Base-by-base conservation (phyloP, 1,140 invertebrate genomes). In the Caenorhabditis tropicalis region DNA sequence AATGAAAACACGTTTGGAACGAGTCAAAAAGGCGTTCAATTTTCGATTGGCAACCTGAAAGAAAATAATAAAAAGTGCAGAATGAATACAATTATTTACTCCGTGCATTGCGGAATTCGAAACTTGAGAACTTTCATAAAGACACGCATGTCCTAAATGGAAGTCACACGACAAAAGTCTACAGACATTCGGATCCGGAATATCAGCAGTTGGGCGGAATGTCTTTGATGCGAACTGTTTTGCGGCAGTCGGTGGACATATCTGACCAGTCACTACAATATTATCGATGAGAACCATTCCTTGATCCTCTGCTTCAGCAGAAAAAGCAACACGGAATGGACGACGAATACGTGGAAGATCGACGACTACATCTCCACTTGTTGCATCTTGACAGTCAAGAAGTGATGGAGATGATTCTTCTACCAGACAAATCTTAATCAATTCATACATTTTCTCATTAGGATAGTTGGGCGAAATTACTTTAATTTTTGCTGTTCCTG, bases 121-220 rank as follows among this genome's bases (percentile, higher is more conserved):
- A 0, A 91, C 83, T 83, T 85, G 65, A n/a, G 83, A 46, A 19
- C 82, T 87, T n/a, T 86, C 84, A 53, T 90, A 90, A 19, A 90
- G 87, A 83, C 89, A 90, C 60, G 90, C 85, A 83, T 87, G 85
- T 10, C 84, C 85, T 39, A 81, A 33, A 21, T 90, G 87, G 51
- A 90, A 90, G 60, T 88, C 83, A 82, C 89, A 90, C 1, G 81
- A 74, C 15, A 90, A 53, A 3, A 90, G 79, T 39, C 89, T 49
- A 51, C 89, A 90, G 0, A 90, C 89, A 87, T 90, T 89, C 51
- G 82, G 60, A 82, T 87, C 88, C 3, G 86, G 84, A 27, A 74
- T 65, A 53, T 84, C 83, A n/a, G 83, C 83, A 39, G 70, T 60
- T 24, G 83, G 83, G 5, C 79, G 83, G 70, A 84, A 84, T 5